Evolutionary conservation across 2,888 invertebrate genomes (phyloP), one percentile per base, ranked within the genome.

Genomic region (Lochmaea crataegi): DNA sequence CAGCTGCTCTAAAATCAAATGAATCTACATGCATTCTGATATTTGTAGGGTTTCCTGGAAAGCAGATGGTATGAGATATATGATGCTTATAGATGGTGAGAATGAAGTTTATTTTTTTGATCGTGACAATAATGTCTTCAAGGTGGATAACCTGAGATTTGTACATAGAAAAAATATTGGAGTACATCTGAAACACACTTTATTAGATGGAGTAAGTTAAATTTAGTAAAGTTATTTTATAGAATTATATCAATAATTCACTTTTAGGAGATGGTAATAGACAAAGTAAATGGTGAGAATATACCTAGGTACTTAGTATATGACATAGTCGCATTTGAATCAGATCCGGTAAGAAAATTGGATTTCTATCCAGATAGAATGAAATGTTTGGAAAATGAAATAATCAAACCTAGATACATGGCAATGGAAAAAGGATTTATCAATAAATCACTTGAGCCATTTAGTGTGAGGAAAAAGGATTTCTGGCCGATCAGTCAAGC

Each of bases 41-140:
- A n/a, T 65, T 76, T 79, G 53, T 65, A 92, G 93, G 85, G 98
- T 99, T 1, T 99, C 98, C 2, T 99, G 99, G 99, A 99, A 99
- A 85, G 99, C 99, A 11, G 99, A 99, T 87, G 99, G 99, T 51
- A 95, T 94, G 45, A 94, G 98, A 83, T 99, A 97, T 85, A 95
- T 99, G 95, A 96, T 99, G 96, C 88, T 98, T 57, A 96, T 99
- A 77, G 92, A 96, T 81, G 94, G 93, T 26, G 91, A 92, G 79
- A 90, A 94, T 77, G 92, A 96, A 84, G 91, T 98, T 16, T 99
- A 94, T 85, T 96, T 99, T 88, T 88, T 99, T 82, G 99, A 99
- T 89, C 91, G 99, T 83, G 97, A 99, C 87, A 94, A 98, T 87
- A 94, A 94, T 80, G 93, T 96, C 63, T 99, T 96, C 87, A 91